Base-by-base conservation (phyloP, 2,888 invertebrate genomes). In the Neoaliturus tenellus region DNA sequence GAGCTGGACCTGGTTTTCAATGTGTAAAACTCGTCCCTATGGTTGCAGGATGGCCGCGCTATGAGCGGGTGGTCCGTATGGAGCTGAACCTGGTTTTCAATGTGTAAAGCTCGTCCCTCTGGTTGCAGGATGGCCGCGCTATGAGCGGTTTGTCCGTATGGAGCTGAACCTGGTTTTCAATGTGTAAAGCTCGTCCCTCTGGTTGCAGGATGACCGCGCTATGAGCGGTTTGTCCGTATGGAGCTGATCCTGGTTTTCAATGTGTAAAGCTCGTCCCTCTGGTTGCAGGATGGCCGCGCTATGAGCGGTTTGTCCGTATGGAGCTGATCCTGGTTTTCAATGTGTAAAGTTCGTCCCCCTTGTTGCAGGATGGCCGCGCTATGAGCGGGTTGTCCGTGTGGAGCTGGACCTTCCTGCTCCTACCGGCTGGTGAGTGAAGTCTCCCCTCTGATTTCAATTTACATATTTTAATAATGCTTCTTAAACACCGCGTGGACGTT, bases 31-130 rank as follows among this genome's bases (percentile, higher is more conserved):
- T n/a, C n/a, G n/a, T n/a, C n/a, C n/a, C n/a, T n/a, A n/a, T n/a
- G n/a, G n/a, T 78, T 80, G n/a, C 83, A 78, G 80, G 62, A 78
- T 78, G 80, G 80, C 41, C 62, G 20, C 48, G 80, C 80, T 69
- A 69, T 78, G 83, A 80, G 55, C 78, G 83, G 55, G 3, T 35
- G 80, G 67, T 44, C 83, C 17, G 33, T 78, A 17, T 48, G 80
- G 78, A 67, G 62, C 69, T 80, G 83, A 69, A 17, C 35, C 41
- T 75, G n/a, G n/a, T n/a, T n/a, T n/a, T n/a, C n/a, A n/a, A n/a
- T n/a, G n/a, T n/a, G n/a, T n/a, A n/a, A n/a, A n/a, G n/a, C n/a
- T n/a, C n/a, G n/a, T n/a, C n/a, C n/a, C n/a, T n/a, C n/a, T n/a
- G n/a, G n/a, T 78, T 80, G n/a, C 83, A 78, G 80, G 62, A 78